Percentiles rank a stretch among this genome's conserved stretches.
Evolutionary conservation across 2,888 invertebrate species (phyloP).

Genomic region (Apocheima hispidaria): DNA sequence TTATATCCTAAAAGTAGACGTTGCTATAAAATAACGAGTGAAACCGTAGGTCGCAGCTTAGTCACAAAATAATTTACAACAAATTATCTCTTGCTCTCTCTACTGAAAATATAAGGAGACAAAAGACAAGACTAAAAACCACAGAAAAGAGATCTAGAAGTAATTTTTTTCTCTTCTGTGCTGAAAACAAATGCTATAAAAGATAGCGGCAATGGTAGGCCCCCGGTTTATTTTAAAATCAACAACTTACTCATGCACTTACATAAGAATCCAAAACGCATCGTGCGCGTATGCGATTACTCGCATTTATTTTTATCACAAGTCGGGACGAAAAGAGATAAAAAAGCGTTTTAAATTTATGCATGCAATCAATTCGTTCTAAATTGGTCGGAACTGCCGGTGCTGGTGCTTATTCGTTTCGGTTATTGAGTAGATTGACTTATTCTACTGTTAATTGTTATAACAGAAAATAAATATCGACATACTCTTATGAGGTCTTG

Average conservation of each 20-base stretch:
- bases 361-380: constrained; percentile 59
- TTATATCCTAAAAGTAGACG: too few relatives aligned
- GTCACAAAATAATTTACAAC: background rate
- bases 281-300: constrained; percentile 16
- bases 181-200: too few relatives aligned
- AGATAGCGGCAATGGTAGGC: too few relatives aligned
- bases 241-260: constrained; percentile 5
- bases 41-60: too few relatives aligned
- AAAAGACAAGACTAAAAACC: too few relatives aligned
- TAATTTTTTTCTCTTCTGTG: too few relatives aligned
- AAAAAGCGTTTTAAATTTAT: constrained; percentile 56
- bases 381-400: constrained; percentile 60
- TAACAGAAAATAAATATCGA: constrained; percentile 11
- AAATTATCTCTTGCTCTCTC: background rate
- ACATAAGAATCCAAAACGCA: constrained; percentile 17
- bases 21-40: too few relatives aligned
- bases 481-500: too few relatives aligned
- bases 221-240: constrained; percentile 4
- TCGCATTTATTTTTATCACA: constrained; percentile 51
- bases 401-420: constrained; percentile 33
- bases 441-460: constrained; percentile 30
- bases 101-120: too few relatives aligned
- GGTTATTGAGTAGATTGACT: constrained; percentile 29
- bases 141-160: too few relatives aligned
- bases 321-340: constrained; percentile 50